A percentile compares a stretch with the other conserved stretches of the same genome.
Conservation (phyloP, 2,113 vertebrate species). For the Laticauda colubrina region DNA sequence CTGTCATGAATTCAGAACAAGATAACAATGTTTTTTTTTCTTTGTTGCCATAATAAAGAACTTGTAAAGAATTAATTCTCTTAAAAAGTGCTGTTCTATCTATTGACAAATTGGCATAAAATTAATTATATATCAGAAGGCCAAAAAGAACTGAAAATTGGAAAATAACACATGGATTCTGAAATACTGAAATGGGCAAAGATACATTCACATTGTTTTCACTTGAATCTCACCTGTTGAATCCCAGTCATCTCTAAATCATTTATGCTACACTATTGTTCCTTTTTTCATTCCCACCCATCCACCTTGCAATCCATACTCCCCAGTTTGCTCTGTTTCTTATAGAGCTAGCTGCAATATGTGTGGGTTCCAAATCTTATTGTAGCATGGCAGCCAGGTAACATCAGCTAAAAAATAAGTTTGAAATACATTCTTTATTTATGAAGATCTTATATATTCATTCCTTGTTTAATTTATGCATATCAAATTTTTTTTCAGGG, state of each 20-base stretch:
- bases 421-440: neutral
- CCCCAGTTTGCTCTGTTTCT: neutral
- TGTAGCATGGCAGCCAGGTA: neutral
- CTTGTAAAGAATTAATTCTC: constrained; percentile 61
- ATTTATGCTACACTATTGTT: constrained; percentile 23
- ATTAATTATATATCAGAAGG: constrained; percentile 61
- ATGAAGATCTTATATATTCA: neutral
- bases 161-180: constrained; percentile 49
- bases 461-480: neutral
- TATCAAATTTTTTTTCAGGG: neutral
- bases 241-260: neutral
- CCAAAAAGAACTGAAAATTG: constrained; percentile 52
- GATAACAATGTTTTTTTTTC: constrained; percentile 15
- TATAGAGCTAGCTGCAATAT: constrained; percentile 13
- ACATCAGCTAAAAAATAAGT: neutral
- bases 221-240: neutral
- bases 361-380: neutral
- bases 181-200: constrained; percentile 47
- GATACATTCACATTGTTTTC: constrained; percentile 13
- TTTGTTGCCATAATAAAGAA: constrained; percentile 63
- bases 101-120: constrained; percentile 57
- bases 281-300: neutral
- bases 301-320: neutral
- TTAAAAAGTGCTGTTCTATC: constrained; percentile 51
- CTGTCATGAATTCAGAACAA: constrained; percentile 32